phyloP scores from a whole-genome alignment of 1,140 invertebrate genomes.

The Thaumetopoea pityocampa region DNA sequence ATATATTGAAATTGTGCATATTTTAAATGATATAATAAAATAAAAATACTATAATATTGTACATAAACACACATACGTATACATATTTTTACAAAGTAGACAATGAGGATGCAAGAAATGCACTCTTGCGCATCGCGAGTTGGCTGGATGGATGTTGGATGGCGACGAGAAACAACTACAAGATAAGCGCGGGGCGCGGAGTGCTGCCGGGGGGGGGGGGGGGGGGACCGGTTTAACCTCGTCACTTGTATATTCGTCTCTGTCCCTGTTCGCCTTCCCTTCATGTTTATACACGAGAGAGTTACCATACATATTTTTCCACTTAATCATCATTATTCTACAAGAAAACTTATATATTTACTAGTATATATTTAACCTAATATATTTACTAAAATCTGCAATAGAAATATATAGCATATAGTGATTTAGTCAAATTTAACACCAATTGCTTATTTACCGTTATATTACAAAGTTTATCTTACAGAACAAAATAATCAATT shows the following conservation, averaged over 20 bases:
- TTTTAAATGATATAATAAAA: too few relatives aligned
- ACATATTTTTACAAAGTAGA: too few relatives aligned
- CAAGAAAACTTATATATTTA: not conserved
- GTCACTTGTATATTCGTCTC: constrained; percentile 37
- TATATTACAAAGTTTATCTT: too few relatives aligned
- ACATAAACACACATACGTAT: too few relatives aligned
- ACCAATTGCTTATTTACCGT: too few relatives aligned
- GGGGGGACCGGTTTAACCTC: constrained; percentile 48
- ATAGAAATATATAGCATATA: too few relatives aligned
- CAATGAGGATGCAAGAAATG: constrained; percentile 32
- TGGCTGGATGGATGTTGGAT: not conserved
- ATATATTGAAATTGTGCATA: too few relatives aligned
- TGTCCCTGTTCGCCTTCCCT: constrained; percentile 59
- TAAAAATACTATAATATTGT: too few relatives aligned
- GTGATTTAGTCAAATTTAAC: too few relatives aligned
- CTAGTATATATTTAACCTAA: not conserved
- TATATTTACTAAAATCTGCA: too few relatives aligned
- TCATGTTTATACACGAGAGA: constrained; percentile 30
- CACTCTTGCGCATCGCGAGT: constrained; percentile 26
- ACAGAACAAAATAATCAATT: too few relatives aligned
- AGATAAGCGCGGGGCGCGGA: constrained; percentile 12
- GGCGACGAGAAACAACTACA: constrained; percentile 2
- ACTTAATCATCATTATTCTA: not conserved
- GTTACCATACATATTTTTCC: constrained; percentile 8
- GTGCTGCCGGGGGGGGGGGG: constrained; percentile 10